Evolutionary conservation across 2,113 vertebrate genomes (phyloP).

Genomic region (Capreolus pygargus): DNA sequence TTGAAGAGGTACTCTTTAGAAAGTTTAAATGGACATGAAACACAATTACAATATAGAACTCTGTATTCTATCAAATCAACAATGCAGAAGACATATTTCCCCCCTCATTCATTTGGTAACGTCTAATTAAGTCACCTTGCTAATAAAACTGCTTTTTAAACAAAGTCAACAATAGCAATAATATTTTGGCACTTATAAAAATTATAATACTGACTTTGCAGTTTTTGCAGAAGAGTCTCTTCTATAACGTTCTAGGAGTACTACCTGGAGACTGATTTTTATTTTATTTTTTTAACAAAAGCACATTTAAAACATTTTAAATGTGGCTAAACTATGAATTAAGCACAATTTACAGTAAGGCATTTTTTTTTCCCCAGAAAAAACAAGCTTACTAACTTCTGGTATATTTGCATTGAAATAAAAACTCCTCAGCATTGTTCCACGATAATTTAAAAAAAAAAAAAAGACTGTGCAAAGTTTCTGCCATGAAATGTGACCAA

Average conservation of each 20-base stretch:
- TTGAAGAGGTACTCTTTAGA: neutral
- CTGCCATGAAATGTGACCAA: conserved; percentile 55
- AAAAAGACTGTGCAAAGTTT: conserved; percentile 16
- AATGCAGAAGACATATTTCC: conserved; percentile 59
- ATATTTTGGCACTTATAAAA: conserved; percentile 52
- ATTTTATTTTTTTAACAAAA: neutral
- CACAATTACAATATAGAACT: conserved; percentile 29
- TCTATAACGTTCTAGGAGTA: conserved; percentile 41
- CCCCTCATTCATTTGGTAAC: conserved; percentile 58
- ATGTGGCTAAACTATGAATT: neutral
- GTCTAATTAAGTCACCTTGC: conserved; percentile 48
- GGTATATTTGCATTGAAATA: conserved; percentile 52
- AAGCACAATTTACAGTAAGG: conserved; percentile 31
- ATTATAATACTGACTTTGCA: neutral
- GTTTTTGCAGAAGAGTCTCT: conserved; percentile 41
- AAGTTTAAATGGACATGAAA: conserved; percentile 13
- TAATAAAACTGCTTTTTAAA: conserved; percentile 72
- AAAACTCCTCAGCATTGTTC: neutral
- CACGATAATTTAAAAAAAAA: neutral
- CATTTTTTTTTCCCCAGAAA: conserved; percentile 4
- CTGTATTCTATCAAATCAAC: conserved; percentile 65
- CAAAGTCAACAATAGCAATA: conserved; percentile 37
- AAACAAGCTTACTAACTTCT: conserved; percentile 27
- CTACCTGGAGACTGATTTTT: neutral
- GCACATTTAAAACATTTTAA: conserved; percentile 29